A percentile compares a stretch with the other conserved stretches of the same genome.
Conservation (phyloP, 1,140 invertebrate species). For the Papilio glaucus region DNA sequence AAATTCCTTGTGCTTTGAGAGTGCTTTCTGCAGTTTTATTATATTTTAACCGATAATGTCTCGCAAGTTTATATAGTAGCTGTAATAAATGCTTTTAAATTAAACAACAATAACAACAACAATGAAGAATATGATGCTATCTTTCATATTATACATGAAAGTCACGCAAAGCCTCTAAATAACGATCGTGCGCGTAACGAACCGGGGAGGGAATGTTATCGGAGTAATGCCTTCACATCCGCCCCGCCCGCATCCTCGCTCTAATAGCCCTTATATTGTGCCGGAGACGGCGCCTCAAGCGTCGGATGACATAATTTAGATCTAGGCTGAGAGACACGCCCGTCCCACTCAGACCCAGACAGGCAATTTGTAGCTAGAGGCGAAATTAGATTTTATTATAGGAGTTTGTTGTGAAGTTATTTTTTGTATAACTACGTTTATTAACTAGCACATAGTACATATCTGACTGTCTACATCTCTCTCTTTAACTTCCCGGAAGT, state of each 20-base stretch:
- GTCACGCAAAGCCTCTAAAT: constrained; percentile 19
- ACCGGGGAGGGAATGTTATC: background rate
- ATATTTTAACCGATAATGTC: too few species aligned
- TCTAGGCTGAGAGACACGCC: constrained; percentile 31
- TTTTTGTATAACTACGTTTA: too few species aligned
- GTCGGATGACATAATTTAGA: constrained; percentile 43
- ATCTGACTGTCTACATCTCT: too few species aligned
- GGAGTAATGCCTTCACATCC: constrained; percentile 22
- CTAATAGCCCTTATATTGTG: constrained; percentile 49
- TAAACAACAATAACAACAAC: too few species aligned
- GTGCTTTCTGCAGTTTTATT: too few species aligned
- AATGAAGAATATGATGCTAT: background rate
- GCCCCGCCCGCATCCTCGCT: constrained; percentile 42
- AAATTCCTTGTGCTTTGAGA: too few species aligned
- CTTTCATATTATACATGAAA: constrained; percentile 1
- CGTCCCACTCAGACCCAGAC: constrained; percentile 12
- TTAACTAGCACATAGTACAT: too few species aligned
- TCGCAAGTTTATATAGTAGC: background rate
- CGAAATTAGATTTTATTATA: too few species aligned
- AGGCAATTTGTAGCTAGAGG: background rate
- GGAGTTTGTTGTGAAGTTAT: background rate
- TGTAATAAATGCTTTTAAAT: background rate
- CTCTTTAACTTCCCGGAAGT: too few species aligned
- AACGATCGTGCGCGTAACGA: background rate
- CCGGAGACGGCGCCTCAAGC: constrained; percentile 45